Evolutionary conservation across 2,888 invertebrate genomes (phyloP).

Genomic region (Tromatobia lineatoria): DNA sequence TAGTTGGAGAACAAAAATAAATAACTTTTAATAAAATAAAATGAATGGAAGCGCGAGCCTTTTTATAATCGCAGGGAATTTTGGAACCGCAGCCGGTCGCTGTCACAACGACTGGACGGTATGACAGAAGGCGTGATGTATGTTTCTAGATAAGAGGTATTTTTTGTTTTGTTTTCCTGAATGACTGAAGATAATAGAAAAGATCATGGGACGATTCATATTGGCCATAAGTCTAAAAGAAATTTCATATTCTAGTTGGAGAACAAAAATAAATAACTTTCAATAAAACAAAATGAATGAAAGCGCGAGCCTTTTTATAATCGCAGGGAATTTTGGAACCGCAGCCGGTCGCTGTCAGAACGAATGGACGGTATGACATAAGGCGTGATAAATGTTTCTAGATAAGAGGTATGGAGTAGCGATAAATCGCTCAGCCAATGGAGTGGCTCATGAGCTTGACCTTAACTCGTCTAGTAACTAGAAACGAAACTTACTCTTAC

Average conservation of each 20-base stretch:
- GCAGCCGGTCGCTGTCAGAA: neutral
- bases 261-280: too few relatives aligned
- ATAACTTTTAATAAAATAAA: too few relatives aligned
- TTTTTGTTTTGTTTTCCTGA: too few relatives aligned
- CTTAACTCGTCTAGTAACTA: conserved; percentile 22
- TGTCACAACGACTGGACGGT: neutral
- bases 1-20: too few relatives aligned
- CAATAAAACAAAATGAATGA: too few relatives aligned
- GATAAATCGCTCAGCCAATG: conserved; percentile 45
- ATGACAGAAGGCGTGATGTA: neutral
- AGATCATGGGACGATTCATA: too few relatives aligned
- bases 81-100: neutral
- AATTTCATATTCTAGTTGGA: too few relatives aligned
- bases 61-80: neutral
- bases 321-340: neutral
- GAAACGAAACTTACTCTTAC: neutral
- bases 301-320: too few relatives aligned
- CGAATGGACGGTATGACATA: neutral
- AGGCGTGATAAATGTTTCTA: neutral
- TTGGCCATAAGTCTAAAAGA: too few relatives aligned
- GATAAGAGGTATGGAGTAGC: conserved; percentile 35
- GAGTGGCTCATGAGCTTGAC: conserved; percentile 15
- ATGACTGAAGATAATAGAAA: too few relatives aligned
- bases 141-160: conserved; percentile 13
- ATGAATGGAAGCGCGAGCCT: too few relatives aligned